phyloP scores from a whole-genome alignment of 2,113 vertebrate genomes.

The Octodon degus region DNA sequence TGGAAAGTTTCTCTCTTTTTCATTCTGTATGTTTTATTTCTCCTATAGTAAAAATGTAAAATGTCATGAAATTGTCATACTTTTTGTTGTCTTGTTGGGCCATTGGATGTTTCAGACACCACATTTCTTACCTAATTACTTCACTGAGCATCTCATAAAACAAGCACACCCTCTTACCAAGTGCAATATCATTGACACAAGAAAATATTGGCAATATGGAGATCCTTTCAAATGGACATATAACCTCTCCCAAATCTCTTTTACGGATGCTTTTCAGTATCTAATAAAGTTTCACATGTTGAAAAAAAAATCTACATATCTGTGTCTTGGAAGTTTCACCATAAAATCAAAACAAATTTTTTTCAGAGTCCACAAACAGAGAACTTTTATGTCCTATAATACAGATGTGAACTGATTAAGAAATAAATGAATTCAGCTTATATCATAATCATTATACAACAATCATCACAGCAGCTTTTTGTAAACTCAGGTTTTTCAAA shows the following conservation, averaged over 20 bases:
- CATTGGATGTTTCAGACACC: background rate
- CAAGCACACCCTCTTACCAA: background rate
- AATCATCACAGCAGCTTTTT: too few species aligned
- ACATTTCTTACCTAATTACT: background rate
- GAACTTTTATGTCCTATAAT: too few species aligned
- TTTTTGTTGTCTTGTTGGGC: conserved; percentile 2
- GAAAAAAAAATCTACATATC: background rate
- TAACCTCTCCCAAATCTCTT: background rate
- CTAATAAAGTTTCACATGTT: background rate
- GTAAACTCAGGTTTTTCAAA: too few species aligned
- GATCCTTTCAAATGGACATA: background rate
- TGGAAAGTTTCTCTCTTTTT: background rate
- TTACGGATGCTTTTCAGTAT: background rate
- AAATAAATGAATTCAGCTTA: too few species aligned
- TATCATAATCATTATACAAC: too few species aligned
- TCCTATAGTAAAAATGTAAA: conserved; percentile 14
- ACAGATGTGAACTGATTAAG: too few species aligned
- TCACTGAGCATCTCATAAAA: background rate
- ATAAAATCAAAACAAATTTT: background rate
- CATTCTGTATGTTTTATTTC: background rate
- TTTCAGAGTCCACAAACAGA: too few species aligned
- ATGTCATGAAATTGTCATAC: background rate
- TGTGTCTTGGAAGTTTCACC: background rate
- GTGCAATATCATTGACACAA: background rate
- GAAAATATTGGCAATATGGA: background rate